Evolutionary conservation across 1,140 invertebrate genomes (phyloP), one percentile per base, ranked within the genome.

Genomic region (Augochlora pura): DNA sequence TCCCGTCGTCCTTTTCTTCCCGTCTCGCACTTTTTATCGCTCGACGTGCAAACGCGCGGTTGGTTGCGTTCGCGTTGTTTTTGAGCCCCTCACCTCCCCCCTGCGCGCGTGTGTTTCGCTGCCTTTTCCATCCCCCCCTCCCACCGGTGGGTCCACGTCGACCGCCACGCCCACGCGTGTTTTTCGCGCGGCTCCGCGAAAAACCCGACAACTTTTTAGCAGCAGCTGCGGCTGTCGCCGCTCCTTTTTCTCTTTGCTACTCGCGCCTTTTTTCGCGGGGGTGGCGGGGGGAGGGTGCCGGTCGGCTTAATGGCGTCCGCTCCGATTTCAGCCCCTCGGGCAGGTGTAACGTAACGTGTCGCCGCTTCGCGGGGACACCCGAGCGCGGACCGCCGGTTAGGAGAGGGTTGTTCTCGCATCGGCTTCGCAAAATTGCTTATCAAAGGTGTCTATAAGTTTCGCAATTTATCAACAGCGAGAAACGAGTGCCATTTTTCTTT

Each of bases 141-240:
- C n/a, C 32, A 42, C 27, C 8, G 39, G 7, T n/a, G n/a, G n/a
- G n/a, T n/a, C n/a, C n/a, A n/a, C n/a, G n/a, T n/a, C n/a, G n/a
- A n/a, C n/a, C 7, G 71, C 52, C 71, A 74, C 77, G 69, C 65
- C 77, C 68, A 72, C 23, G 27, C 75, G 70, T 81, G 74, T 82
- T 78, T 85, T 77, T 81, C 72, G 77, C 73, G 49, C 78, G 52
- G 39, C 77, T 70, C 60, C 69, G n/a, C n/a, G 74, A 49, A 67
- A 67, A 82, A 63, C 83, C 76, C 27, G 72, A 74, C 82, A 77
- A 74, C 67, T 84, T 85, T 85, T 84, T 84, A 77, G 46, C 83
- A 62, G 46, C 25, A 42, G 27, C n/a, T n/a, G n/a, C n/a, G n/a
- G n/a, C 27, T 54, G 23, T 42, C 27, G 54, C 32, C 32, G 4